Percentiles rank a stretch among this genome's conserved stretches.
Evolutionary conservation across 2,797 vertebrate species (phyloP).

Genomic region (Sternarchorhynchus goeldii): DNA sequence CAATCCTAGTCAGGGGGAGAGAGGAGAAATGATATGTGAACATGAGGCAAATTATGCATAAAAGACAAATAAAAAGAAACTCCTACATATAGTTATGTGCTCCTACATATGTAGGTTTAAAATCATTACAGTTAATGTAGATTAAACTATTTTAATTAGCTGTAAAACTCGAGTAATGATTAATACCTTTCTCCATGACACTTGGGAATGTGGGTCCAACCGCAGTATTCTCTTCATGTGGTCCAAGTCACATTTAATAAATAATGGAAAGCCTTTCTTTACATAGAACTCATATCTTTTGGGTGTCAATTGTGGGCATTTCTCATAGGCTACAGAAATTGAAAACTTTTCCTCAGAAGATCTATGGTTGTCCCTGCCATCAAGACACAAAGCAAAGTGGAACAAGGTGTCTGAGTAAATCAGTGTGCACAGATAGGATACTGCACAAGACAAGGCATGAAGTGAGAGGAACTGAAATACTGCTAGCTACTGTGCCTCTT

Average conservation of each 20-base stretch:
- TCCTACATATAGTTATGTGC: too few relatives aligned
- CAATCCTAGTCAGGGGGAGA: conserved; percentile 46
- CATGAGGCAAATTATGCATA: neutral
- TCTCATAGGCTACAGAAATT: neutral
- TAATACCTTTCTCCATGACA: conserved; percentile 50
- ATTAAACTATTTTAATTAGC: neutral
- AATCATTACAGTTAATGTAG: too few relatives aligned
- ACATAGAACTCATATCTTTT: accelerated
- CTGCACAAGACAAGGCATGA: too few relatives aligned
- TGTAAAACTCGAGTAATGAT: neutral
- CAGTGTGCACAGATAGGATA: too few relatives aligned
- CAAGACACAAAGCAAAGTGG: neutral
- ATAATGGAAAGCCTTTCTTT: too few relatives aligned
- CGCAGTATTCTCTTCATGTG: neutral
- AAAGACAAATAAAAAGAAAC: neutral
- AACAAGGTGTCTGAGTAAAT: neutral
- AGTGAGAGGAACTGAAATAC: too few relatives aligned
- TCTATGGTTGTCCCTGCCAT: neutral
- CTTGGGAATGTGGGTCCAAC: neutral
- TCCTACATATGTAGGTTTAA: too few relatives aligned
- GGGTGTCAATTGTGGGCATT: neutral
- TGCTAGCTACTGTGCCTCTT: too few relatives aligned
- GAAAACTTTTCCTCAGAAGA: neutral
- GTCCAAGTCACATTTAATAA: neutral
- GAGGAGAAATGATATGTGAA: neutral